Conservation (phyloP, 2,113 vertebrate species). For the Trichomycterus rosablanca region DNA sequence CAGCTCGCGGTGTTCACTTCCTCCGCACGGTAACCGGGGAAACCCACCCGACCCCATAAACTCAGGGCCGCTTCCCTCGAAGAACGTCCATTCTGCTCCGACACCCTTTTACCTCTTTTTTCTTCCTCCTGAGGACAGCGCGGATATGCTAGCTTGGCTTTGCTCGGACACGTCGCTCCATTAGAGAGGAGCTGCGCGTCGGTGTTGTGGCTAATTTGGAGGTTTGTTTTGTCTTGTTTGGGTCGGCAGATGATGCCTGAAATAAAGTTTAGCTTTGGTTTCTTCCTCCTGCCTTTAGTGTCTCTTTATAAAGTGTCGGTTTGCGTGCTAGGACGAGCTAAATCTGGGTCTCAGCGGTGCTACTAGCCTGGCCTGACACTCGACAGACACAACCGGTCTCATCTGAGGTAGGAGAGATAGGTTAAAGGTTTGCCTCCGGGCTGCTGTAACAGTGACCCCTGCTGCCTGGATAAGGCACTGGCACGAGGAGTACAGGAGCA, state of each 20-base stretch:
- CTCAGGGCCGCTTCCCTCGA: conserved; percentile 68
- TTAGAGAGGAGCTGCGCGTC: conserved; percentile 59
- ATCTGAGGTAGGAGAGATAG: no score
- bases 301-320: neutral
- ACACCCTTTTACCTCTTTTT: conserved; percentile 72
- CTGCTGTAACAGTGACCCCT: no score
- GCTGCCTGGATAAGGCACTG: no score
- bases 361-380: no score
- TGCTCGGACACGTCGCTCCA: conserved; percentile 7
- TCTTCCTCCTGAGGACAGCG: conserved; percentile 54
- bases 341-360: no score
- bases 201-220: conserved; percentile 72
- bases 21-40: conserved; percentile 70
- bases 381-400: no score
- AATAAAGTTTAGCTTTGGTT: neutral
- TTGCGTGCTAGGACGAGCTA: no score
- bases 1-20: conserved; percentile 67
- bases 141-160: conserved; percentile 29
- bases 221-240: conserved; percentile 66
- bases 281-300: neutral
- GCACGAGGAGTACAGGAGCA: no score
- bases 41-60: conserved; percentile 74
- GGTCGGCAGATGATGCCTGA: conserved; percentile 48
- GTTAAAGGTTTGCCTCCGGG: no score
- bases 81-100: conserved; percentile 67